These are phyloP conservation scores for Pseudachorutes palmiensis DNA, from an alignment of 1,140 invertebrate genomes.

Conservation along the genomic window DNA sequence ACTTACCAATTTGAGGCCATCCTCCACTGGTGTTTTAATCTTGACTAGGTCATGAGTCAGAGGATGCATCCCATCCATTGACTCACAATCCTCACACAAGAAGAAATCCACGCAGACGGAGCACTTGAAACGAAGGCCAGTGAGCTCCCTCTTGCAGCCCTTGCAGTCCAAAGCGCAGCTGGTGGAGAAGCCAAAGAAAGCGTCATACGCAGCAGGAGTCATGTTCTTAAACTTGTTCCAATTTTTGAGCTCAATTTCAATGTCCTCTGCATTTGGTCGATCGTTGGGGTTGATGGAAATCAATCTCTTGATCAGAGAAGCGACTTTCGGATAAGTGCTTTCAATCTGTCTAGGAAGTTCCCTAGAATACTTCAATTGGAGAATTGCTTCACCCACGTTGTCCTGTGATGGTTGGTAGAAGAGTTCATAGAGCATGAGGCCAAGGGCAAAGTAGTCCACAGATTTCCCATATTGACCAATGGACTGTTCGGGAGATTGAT, in stretches of 20 bases:
- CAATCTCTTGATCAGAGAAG: background rate
- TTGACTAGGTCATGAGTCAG: background rate
- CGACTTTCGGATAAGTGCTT: background rate
- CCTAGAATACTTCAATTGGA: background rate
- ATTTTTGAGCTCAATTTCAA: background rate
- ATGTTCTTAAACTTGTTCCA: background rate
- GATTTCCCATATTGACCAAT: background rate
- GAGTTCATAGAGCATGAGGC: conserved; percentile 13
- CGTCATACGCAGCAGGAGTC: background rate
- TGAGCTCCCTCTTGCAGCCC: background rate
- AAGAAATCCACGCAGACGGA: background rate
- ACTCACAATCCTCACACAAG: background rate
- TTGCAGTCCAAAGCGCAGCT: background rate
- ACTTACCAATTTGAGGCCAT: background rate
- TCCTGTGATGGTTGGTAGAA: background rate
- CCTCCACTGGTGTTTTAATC: background rate
- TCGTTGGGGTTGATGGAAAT: background rate
- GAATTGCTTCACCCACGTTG: background rate
- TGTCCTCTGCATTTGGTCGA: background rate
- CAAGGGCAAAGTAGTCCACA: conserved; percentile 5
- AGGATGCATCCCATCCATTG: background rate
- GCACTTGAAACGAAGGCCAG: background rate
- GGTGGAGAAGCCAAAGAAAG: background rate
- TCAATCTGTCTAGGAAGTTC: background rate
- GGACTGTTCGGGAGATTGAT: conserved; percentile 8